These are phyloP conservation scores for Rhipidura dahli DNA, from an alignment of 2,113 vertebrate genomes.

Conservation along the genomic window DNA sequence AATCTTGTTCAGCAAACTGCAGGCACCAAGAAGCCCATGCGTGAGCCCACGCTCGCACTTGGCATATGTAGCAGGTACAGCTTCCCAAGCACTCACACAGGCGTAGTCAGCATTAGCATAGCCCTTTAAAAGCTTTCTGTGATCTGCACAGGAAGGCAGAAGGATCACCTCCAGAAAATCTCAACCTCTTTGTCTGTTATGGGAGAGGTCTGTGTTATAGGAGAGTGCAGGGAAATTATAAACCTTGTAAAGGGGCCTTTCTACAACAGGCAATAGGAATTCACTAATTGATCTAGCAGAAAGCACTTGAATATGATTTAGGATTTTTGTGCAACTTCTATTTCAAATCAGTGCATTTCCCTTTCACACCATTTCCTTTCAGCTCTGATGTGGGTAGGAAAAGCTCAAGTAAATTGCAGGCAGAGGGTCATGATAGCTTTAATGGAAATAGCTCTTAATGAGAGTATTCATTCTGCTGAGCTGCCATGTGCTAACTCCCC, in stretches of 20 bases:
- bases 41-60: neutral
- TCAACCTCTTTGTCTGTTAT: neutral
- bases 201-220: neutral
- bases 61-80: neutral
- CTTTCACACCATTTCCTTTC: slow-evolving; percentile 38
- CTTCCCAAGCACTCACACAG: neutral
- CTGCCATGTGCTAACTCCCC: neutral
- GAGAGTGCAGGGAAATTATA: neutral
- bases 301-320: neutral
- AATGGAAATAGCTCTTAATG: slow-evolving; percentile 51
- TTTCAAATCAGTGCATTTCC: neutral
- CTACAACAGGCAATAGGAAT: neutral
- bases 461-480: slow-evolving; percentile 26
- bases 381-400: slow-evolving; percentile 8
- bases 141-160: neutral
- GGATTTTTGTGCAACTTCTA: neutral
- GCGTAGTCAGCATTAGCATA: neutral
- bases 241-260: neutral
- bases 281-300: neutral
- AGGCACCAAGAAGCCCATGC: neutral
- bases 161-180: neutral
- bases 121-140: neutral
- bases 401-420: slow-evolving; percentile 45
- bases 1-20: neutral
- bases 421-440: slow-evolving; percentile 37